These are phyloP conservation scores for Protodeltote pygarga DNA, from an alignment of 2,888 invertebrate genomes.

Conservation along the genomic window DNA sequence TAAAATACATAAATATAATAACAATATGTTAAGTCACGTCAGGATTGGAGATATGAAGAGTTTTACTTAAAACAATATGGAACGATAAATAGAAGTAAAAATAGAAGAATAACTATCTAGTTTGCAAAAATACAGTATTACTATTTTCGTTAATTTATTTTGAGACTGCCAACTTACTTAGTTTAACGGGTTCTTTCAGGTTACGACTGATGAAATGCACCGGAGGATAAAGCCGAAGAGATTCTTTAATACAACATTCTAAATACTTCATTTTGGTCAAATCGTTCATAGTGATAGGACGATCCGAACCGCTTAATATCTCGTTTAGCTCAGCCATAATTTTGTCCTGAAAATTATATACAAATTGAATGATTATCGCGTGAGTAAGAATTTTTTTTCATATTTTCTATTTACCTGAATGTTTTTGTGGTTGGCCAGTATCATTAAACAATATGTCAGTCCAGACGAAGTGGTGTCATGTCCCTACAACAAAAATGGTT, in stretches of 20 bases:
- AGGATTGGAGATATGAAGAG: too few relatives aligned
- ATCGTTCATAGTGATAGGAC: slow-evolving; percentile 87
- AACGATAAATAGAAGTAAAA: too few relatives aligned
- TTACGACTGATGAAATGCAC: slow-evolving; percentile 88
- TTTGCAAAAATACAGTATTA: too few relatives aligned
- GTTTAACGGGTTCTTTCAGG: slow-evolving; percentile 83
- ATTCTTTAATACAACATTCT: slow-evolving; percentile 90
- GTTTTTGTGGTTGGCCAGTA: slow-evolving; percentile 65
- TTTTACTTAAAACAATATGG: too few relatives aligned
- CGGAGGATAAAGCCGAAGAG: slow-evolving; percentile 88
- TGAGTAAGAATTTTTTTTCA: neutral
- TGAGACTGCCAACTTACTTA: too few relatives aligned
- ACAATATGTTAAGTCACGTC: too few relatives aligned
- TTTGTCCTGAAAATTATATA: slow-evolving; percentile 79
- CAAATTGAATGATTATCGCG: neutral
- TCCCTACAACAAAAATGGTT: slow-evolving; percentile 69
- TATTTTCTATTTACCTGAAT: slow-evolving; percentile 66
- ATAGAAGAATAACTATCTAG: too few relatives aligned
- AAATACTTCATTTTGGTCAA: slow-evolving; percentile 88
- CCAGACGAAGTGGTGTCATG: slow-evolving; percentile 71
- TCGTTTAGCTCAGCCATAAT: slow-evolving; percentile 87
- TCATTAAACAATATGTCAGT: slow-evolving; percentile 58
- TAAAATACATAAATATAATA: too few relatives aligned
- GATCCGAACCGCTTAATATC: slow-evolving; percentile 88
- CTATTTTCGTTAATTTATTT: too few relatives aligned